Conservation (phyloP, 2,113 vertebrate genomes). For the Lonchura striata region DNA sequence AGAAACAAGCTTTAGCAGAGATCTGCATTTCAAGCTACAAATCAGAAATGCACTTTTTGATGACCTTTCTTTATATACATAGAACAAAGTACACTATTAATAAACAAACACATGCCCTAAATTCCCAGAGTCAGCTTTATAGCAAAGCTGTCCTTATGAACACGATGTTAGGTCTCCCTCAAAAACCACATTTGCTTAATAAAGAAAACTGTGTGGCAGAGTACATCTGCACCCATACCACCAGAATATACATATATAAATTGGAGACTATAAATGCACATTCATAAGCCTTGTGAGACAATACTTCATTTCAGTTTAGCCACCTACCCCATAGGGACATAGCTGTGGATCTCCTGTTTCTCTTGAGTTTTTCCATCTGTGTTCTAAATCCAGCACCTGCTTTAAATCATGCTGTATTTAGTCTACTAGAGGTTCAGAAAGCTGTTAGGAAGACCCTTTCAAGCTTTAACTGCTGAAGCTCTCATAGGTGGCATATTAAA, state of each 20-base stretch:
- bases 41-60: constrained; percentile 43
- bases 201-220: neutral
- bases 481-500: neutral
- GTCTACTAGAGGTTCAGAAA: neutral
- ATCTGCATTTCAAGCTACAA: constrained; percentile 42
- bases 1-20: constrained; percentile 39
- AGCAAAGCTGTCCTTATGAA: neutral
- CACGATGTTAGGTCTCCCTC: neutral
- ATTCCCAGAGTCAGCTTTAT: neutral
- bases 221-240: neutral
- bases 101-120: constrained; percentile 26
- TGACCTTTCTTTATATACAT: constrained; percentile 18
- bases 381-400: neutral
- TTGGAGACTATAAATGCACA: neutral
- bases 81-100: constrained; percentile 24
- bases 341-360: neutral
- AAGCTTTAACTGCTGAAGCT: neutral
- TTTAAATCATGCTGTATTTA: neutral
- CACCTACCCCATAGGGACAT: neutral
- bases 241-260: neutral
- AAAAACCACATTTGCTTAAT: neutral
- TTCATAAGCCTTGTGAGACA: neutral
- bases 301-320: neutral
- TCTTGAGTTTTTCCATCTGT: neutral
- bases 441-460: neutral